Evolutionary conservation across 2,113 vertebrate species (phyloP).

Genomic region (Cheirogaleus medius): DNA sequence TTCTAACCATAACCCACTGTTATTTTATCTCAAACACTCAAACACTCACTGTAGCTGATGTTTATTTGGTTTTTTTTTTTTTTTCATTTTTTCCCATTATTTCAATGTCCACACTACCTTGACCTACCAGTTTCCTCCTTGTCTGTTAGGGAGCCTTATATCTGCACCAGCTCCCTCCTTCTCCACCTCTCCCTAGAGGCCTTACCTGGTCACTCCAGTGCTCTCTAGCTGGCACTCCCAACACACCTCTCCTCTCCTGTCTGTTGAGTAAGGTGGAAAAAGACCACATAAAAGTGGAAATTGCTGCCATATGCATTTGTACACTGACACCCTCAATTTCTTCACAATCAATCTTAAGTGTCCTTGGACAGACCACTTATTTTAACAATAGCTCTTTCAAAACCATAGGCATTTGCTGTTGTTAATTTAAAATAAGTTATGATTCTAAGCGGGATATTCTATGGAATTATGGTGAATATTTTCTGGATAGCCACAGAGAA

Average conservation of each 20-base stretch:
- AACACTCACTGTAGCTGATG: not conserved
- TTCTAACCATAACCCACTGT: not conserved
- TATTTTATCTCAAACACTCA: not conserved
- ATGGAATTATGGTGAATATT: not conserved
- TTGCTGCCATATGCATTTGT: not conserved
- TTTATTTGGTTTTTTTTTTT: not conserved
- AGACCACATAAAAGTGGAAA: not conserved
- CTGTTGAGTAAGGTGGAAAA: not conserved
- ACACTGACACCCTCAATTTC: not conserved
- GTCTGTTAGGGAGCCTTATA: not conserved
- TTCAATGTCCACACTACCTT: not conserved
- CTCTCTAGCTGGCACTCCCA: not conserved
- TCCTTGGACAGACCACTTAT: not conserved
- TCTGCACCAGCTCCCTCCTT: not conserved
- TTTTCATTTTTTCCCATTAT: not conserved
- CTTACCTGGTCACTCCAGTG: not conserved
- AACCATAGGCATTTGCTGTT: not conserved
- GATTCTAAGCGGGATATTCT: not conserved
- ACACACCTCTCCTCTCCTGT: not conserved
- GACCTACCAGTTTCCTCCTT: not conserved
- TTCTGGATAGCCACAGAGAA: not conserved
- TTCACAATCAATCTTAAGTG: not conserved
- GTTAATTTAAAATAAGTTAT: not conserved
- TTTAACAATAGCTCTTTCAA: not conserved
- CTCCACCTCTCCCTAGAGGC: not conserved